These are phyloP conservation scores for Chaetodon auriga DNA, from an alignment of 2,113 vertebrate species.

Conservation along the genomic window DNA sequence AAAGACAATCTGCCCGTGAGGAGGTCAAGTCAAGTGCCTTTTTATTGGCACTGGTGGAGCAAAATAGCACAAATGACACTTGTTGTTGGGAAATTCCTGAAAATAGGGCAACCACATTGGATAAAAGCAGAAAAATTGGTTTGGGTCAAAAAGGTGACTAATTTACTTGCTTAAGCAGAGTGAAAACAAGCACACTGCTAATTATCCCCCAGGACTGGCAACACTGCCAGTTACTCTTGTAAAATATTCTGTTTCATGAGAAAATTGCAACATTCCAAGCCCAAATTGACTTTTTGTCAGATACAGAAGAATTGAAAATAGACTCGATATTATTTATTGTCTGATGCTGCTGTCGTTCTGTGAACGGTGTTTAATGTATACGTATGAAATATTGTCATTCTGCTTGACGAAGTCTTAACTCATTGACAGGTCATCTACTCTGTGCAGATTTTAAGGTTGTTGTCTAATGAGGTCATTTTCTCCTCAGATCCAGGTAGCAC, in stretches of 20 bases:
- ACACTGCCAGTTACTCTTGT: neutral
- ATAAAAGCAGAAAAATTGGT: neutral
- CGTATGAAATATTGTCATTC: neutral
- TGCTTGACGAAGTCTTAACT: neutral
- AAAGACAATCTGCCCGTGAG: neutral
- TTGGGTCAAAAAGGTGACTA: neutral
- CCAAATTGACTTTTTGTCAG: neutral
- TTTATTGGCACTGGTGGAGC: neutral
- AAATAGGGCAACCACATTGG: neutral
- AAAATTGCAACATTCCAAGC: neutral
- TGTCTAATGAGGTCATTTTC: neutral
- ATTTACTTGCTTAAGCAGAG: neutral
- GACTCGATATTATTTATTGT: neutral
- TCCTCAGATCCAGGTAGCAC: slow-evolving; percentile 91
- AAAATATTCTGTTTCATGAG: neutral
- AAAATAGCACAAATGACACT: neutral
- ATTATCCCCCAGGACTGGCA: neutral
- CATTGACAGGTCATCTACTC: no score
- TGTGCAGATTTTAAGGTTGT: no score
- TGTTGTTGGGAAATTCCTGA: neutral
- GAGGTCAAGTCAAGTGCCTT: neutral
- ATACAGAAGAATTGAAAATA: neutral
- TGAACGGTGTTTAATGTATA: neutral
- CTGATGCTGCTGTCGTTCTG: neutral
- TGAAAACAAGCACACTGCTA: neutral